phyloP scores from a whole-genome alignment of 2,797 vertebrate genomes.

The Choloepus didactylus region DNA sequence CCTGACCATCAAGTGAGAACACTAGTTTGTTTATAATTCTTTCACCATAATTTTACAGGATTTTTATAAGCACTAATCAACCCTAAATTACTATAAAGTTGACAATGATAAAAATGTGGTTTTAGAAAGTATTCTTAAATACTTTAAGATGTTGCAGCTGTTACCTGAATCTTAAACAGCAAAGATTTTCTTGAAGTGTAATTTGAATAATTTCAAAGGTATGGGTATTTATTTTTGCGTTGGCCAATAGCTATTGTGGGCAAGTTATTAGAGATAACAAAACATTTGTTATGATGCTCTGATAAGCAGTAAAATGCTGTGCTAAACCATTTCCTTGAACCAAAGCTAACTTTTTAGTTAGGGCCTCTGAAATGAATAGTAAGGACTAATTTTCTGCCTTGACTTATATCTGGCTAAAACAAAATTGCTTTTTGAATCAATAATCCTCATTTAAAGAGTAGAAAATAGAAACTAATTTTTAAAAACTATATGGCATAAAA shows the following conservation, averaged over 20 bases:
- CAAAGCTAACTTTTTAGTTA: constrained; percentile 20
- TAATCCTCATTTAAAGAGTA: constrained; percentile 15
- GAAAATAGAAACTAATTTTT: constrained; percentile 13
- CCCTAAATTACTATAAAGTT: constrained; percentile 63
- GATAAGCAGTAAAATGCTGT: background rate
- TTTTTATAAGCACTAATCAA: constrained; percentile 51
- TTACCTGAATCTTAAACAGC: constrained; percentile 47
- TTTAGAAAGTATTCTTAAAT: constrained; percentile 57
- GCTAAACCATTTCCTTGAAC: background rate
- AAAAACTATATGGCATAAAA: background rate
- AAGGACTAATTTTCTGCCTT: constrained; percentile 6
- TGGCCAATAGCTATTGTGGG: background rate
- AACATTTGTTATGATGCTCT: constrained; percentile 6
- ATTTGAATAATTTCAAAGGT: constrained; percentile 69
- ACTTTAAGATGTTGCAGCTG: constrained; percentile 33
- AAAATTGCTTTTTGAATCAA: constrained; percentile 46
- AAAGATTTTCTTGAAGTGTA: constrained; percentile 79
- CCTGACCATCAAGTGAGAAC: background rate
- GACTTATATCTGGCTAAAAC: constrained; percentile 25
- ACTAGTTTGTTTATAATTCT: constrained; percentile 43
- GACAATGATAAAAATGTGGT: constrained; percentile 24
- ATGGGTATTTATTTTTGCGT: constrained; percentile 40
- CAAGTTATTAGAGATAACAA: constrained; percentile 22
- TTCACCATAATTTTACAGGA: constrained; percentile 17
- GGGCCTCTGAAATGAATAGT: background rate